Conservation (phyloP, 2,113 vertebrate species). For the Vimba vimba region DNA sequence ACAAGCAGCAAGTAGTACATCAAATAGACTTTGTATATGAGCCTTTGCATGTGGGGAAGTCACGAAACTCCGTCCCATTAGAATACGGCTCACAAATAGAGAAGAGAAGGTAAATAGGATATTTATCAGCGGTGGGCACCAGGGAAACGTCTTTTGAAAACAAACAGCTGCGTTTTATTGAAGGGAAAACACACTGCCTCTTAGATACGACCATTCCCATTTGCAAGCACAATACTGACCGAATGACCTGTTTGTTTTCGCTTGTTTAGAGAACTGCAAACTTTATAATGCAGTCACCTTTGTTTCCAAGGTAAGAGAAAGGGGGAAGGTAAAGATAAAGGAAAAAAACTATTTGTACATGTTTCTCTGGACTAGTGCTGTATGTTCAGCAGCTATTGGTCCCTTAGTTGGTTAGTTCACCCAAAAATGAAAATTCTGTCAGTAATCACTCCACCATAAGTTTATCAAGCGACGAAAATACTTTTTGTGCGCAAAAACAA, state of each 20-base stretch:
- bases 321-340: conserved; percentile 25
- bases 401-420: background rate
- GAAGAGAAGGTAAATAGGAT: conserved; percentile 68
- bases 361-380: conserved; percentile 30
- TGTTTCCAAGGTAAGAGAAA: conserved; percentile 13
- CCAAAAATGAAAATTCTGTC: no score
- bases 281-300: background rate
- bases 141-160: conserved; percentile 66
- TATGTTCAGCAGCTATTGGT: conserved; percentile 57
- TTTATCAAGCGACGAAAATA: no score
- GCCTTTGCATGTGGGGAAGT: conserved; percentile 10
- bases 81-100: conserved; percentile 62
- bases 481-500: no score
- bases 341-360: conserved; percentile 24
- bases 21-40: conserved; percentile 32
- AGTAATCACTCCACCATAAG: no score
- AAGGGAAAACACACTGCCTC: conserved; percentile 63
- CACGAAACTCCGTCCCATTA: conserved; percentile 58
- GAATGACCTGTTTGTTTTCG: conserved; percentile 46
- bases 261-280: conserved; percentile 5
- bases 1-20: conserved; percentile 40
- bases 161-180: conserved; percentile 68
- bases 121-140: conserved; percentile 72
- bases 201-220: conserved; percentile 67
- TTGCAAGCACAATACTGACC: conserved; percentile 69